These are phyloP conservation scores for Rallus crepitans DNA, from an alignment of 2,797 vertebrate genomes.

Conservation along the genomic window DNA sequence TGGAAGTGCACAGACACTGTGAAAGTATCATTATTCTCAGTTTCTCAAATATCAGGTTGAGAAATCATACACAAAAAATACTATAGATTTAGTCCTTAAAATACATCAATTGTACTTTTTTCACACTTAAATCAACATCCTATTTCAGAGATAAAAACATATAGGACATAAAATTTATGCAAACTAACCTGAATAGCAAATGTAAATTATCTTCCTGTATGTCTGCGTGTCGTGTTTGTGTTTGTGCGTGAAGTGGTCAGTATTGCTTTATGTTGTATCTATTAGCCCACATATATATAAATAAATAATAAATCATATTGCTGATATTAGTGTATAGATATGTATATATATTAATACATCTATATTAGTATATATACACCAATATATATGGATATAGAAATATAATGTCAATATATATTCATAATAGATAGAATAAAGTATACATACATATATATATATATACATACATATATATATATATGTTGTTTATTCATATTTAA, in stretches of 20 bases:
- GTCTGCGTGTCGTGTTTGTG: too few relatives aligned
- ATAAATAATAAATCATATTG: too few relatives aligned
- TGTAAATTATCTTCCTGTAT: not conserved
- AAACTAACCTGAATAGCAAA: not conserved
- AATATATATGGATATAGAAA: not conserved
- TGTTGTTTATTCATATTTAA: not conserved
- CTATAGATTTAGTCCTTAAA: not conserved
- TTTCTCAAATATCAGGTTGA: not conserved
- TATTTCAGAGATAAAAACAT: not conserved
- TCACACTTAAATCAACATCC: not conserved
- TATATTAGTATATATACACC: too few relatives aligned
- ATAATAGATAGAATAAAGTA: too few relatives aligned
- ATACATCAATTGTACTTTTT: not conserved
- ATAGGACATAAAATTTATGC: not conserved
- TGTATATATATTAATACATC: too few relatives aligned
- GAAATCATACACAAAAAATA: not conserved
- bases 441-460: too few relatives aligned
- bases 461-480: not conserved
- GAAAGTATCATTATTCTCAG: not conserved
- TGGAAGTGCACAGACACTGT: not conserved
- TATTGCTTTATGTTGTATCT: not conserved
- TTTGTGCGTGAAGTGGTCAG: too few relatives aligned
- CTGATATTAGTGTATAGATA: too few relatives aligned
- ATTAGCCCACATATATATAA: not conserved
- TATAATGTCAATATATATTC: too few relatives aligned